Percentiles rank a stretch among this genome's conserved stretches.
Evolutionary conservation across 2,888 invertebrate genomes (phyloP).

Genomic region (Meandrusa payeni): DNA sequence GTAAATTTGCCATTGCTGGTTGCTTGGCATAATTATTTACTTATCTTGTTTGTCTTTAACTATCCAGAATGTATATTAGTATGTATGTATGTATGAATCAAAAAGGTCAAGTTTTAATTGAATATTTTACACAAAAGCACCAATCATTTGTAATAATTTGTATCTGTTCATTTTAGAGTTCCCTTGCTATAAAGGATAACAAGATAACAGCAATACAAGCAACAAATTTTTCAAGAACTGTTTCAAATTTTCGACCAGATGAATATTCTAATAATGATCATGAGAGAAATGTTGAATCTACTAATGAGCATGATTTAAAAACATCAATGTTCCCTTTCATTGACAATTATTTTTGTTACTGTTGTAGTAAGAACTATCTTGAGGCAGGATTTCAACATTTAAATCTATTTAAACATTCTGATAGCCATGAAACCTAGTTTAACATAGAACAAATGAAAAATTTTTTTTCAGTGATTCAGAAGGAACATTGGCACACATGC

Average conservation of each 20-base stretch:
- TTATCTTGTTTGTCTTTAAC: no score
- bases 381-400: conserved; percentile 39
- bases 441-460: no score
- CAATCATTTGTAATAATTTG: no score
- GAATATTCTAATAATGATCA: conserved; percentile 12
- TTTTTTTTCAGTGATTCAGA: no score
- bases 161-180: conserved; percentile 68
- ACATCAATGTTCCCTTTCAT: conserved; percentile 54
- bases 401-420: conserved; percentile 4
- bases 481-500: no score
- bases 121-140: no score
- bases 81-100: no score
- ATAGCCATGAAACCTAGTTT: no score
- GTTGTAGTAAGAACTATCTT: conserved; percentile 60
- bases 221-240: conserved; percentile 79
- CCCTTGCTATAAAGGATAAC: conserved; percentile 52
- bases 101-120: no score
- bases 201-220: conserved; percentile 81
- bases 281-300: conserved; percentile 19
- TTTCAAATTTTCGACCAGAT: conserved; percentile 41
- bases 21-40: no score
- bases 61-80: no score
- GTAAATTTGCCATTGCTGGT: no score
- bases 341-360: conserved; percentile 55
- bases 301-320: conserved; percentile 19